phyloP scores from a whole-genome alignment of 2,113 vertebrate species.

The Gorsachius goisagi region DNA sequence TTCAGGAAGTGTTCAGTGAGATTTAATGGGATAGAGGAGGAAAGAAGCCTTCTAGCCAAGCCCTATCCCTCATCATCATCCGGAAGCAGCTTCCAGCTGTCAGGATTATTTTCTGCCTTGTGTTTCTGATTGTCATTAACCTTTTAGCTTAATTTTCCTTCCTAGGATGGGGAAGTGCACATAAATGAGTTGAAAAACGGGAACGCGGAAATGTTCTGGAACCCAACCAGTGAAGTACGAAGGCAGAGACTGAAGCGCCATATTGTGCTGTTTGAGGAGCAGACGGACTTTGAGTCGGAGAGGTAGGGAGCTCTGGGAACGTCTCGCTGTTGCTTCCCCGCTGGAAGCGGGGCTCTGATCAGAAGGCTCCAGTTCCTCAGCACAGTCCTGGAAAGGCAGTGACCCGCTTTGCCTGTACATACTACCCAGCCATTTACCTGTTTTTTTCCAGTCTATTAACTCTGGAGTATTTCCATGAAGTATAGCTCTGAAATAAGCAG shows the following conservation, averaged over 20 bases:
- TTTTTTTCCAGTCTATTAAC: background rate
- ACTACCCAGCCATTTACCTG: background rate
- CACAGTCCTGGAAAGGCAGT: background rate
- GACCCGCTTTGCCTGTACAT: background rate
- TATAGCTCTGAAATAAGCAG: background rate
- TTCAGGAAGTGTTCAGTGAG: background rate
- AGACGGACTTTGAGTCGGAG: slow-evolving; percentile 90
- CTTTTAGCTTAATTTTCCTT: background rate
- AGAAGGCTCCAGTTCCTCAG: background rate
- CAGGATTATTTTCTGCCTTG: background rate
- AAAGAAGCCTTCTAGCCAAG: background rate
- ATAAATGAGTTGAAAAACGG: slow-evolving; percentile 81
- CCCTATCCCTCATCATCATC: background rate
- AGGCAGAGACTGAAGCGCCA: slow-evolving; percentile 84
- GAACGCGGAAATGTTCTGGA: slow-evolving; percentile 85
- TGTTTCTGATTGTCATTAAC: background rate
- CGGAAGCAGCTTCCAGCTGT: background rate
- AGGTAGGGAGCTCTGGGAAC: slow-evolving; percentile 71
- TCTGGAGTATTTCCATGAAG: background rate
- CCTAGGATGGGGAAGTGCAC: slow-evolving; percentile 90
- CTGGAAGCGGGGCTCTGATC: background rate
- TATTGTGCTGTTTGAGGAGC: slow-evolving; percentile 87
- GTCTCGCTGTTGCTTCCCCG: background rate
- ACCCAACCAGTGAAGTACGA: slow-evolving; percentile 82
- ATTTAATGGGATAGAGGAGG: background rate